Evolutionary conservation across 2,888 invertebrate species (phyloP).

Genomic region (Epistrophe grossulariae): DNA sequence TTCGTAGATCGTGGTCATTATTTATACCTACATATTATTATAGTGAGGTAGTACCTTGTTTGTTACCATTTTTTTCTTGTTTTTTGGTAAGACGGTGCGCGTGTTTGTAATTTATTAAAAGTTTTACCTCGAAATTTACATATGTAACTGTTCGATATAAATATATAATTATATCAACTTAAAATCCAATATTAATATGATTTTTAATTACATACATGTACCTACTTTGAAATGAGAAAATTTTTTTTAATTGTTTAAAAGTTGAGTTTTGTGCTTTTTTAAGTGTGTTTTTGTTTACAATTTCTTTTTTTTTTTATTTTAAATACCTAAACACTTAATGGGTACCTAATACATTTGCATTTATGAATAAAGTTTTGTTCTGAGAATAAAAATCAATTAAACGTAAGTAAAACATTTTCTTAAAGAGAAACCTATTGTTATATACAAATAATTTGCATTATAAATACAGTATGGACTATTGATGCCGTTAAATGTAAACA

Average conservation of each 20-base stretch:
- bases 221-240: not conserved
- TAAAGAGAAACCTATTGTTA: too few species aligned
- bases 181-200: not conserved
- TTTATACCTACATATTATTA: too few species aligned
- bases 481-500: too few species aligned
- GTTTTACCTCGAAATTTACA: slow-evolving; percentile 20
- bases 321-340: not conserved
- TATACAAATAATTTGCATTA: too few species aligned
- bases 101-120: not conserved
- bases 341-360: too few species aligned
- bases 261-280: not conserved
- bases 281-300: not conserved
- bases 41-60: slow-evolving; percentile 8
- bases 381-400: too few species aligned
- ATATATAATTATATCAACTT: not conserved
- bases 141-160: not conserved
- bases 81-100: not conserved
- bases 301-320: not conserved
- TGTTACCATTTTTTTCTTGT: not conserved
- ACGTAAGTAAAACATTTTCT: too few species aligned
- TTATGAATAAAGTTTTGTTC: too few species aligned
- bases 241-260: too few species aligned
- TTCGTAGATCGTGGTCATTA: slow-evolving; percentile 4
- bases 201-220: not conserved
- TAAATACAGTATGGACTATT: too few species aligned